A percentile compares a stretch with the other conserved stretches of the same genome.
These are phyloP conservation scores for Metalampra italica DNA, from an alignment of 2,888 invertebrate genomes.

Conservation along the genomic window DNA sequence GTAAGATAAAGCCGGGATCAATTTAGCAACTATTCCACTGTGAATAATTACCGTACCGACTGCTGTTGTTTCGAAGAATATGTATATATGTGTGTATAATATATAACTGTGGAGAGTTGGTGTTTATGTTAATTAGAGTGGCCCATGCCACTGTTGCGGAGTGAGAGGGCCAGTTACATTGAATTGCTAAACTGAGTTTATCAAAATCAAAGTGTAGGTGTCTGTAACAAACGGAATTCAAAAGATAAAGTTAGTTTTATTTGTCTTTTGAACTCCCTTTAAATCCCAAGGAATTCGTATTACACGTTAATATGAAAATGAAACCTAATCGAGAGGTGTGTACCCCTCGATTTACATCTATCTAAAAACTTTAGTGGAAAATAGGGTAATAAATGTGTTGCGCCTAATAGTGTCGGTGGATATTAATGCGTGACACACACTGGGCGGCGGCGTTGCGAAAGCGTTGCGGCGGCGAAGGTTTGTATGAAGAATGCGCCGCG, in stretches of 20 bases:
- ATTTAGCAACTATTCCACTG: constrained; percentile 42
- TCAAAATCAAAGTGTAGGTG: not conserved
- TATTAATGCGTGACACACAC: too few species aligned
- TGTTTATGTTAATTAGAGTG: constrained; percentile 74
- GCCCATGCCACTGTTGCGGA: constrained; percentile 55
- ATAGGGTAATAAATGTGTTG: too few species aligned
- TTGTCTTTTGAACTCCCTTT: too few species aligned
- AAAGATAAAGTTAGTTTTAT: not conserved
- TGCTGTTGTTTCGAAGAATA: constrained; percentile 25
- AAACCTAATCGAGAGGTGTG: too few species aligned
- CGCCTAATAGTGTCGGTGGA: too few species aligned
- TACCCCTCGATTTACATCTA: too few species aligned
- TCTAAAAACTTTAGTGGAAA: too few species aligned
- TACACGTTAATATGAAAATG: too few species aligned
- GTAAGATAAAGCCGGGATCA: constrained; percentile 51
- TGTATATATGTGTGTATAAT: constrained; percentile 19
- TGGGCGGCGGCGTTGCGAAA: too few species aligned
- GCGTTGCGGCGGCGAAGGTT: too few species aligned
- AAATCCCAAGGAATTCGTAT: too few species aligned
- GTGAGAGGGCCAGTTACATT: constrained; percentile 22
- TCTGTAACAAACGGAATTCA: not conserved
- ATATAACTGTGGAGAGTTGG: constrained; percentile 31
- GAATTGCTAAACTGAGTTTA: not conserved
- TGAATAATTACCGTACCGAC: constrained; percentile 47
- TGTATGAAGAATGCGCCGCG: too few species aligned